Conservation (phyloP, 2,888 invertebrate genomes). For the Meandrusa payeni region DNA sequence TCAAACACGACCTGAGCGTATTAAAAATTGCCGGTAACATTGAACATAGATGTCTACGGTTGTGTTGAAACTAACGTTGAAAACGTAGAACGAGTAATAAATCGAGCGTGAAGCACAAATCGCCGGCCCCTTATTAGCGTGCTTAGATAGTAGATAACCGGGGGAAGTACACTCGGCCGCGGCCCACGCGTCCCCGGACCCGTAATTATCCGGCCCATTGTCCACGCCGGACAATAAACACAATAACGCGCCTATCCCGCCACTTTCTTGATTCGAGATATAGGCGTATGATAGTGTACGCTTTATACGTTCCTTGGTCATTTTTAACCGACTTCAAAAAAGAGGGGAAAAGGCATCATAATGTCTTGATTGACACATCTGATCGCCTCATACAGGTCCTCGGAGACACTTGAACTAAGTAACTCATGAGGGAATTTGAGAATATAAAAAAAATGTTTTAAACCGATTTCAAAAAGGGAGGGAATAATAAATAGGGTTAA, state of each 20-base stretch:
- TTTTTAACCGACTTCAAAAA: too few relatives aligned
- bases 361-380: too few relatives aligned
- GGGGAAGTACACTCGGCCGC: conserved; percentile 28
- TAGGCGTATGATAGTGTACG: conserved; percentile 11
- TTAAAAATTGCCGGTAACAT: too few relatives aligned
- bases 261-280: conserved; percentile 20
- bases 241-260: conserved; percentile 17
- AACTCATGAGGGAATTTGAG: too few relatives aligned
- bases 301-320: neutral
- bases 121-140: conserved; percentile 43
- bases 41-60: too few relatives aligned
- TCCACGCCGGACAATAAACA: conserved; percentile 35
- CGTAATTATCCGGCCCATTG: conserved; percentile 36
- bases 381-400: too few relatives aligned
- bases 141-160: conserved; percentile 50
- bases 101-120: conserved; percentile 14
- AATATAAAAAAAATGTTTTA: too few relatives aligned
- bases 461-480: too few relatives aligned
- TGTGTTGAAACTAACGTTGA: neutral
- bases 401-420: too few relatives aligned
- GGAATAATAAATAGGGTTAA: too few relatives aligned
- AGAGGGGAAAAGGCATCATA: too few relatives aligned
- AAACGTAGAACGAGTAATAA: conserved; percentile 7
- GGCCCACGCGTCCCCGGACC: conserved; percentile 20
- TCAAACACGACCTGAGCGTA: too few relatives aligned